These are phyloP conservation scores for Falco concolor DNA, from an alignment of 2,797 vertebrate genomes.

Conservation along the genomic window DNA sequence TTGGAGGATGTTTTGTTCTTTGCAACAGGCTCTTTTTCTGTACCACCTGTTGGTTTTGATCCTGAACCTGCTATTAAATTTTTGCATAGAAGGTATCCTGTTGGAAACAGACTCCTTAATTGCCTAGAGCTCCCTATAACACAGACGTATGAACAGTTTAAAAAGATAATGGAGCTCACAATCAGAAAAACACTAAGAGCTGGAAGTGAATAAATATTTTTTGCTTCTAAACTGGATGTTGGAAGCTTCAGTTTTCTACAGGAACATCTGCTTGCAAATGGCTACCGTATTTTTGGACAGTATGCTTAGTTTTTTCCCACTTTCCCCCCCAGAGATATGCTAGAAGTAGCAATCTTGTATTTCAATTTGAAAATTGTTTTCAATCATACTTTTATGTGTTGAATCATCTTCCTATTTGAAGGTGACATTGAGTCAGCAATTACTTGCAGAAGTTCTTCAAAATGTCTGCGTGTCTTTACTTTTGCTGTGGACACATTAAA, in stretches of 20 bases:
- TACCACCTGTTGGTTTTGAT: conserved; percentile 79
- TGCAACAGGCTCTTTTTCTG: conserved; percentile 75
- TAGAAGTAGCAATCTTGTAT: neutral
- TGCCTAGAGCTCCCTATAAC: conserved; percentile 82
- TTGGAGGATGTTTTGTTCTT: conserved; percentile 86
- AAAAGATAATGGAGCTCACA: conserved; percentile 84
- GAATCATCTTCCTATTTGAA: neutral
- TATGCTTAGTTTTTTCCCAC: neutral
- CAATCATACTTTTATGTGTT: neutral
- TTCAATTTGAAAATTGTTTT: too few relatives aligned
- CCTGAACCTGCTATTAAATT: conserved; percentile 83
- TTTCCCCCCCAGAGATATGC: neutral
- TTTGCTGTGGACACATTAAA: neutral
- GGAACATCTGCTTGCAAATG: conserved; percentile 30
- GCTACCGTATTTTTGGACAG: conserved; percentile 28
- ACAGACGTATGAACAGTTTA: conserved; percentile 81
- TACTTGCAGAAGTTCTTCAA: neutral
- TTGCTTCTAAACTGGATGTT: conserved; percentile 20
- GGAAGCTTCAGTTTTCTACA: conserved; percentile 11
- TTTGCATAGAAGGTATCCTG: conserved; percentile 75
- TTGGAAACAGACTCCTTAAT: conserved; percentile 74
- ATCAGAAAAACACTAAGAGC: conserved; percentile 67
- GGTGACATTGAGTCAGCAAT: neutral
- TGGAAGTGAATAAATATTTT: conserved; percentile 39
- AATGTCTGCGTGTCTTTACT: neutral